Evolutionary conservation across 2,113 vertebrate genomes (phyloP).

Genomic region (Pongo pygmaeus): DNA sequence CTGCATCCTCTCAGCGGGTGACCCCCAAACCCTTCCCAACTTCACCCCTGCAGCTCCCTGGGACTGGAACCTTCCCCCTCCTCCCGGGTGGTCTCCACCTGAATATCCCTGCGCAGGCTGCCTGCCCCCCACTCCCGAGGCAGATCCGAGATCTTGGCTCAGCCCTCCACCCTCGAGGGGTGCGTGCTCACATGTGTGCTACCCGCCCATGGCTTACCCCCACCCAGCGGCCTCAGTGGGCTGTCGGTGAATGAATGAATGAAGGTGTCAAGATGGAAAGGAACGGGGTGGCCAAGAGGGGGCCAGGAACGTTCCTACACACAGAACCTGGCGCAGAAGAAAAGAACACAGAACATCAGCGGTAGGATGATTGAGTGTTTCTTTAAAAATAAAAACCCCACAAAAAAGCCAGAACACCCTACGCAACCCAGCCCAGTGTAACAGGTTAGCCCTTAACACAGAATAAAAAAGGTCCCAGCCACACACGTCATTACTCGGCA

Average conservation of each 20-base stretch:
- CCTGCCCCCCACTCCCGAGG: too few species aligned
- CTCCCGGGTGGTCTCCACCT: not conserved
- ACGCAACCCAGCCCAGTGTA: constrained; percentile 57
- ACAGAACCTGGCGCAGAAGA: fast-evolving
- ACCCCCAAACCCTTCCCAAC: not conserved
- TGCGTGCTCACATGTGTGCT: not conserved
- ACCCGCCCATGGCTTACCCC: not conserved
- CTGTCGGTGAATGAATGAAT: not conserved
- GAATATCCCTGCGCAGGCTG: not conserved
- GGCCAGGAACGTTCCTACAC: not conserved
- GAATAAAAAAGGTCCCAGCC: constrained; percentile 51
- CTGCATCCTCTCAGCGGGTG: too few species aligned
- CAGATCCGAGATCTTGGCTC: not conserved
- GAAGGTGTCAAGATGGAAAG: not conserved
- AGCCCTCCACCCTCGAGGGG: too few species aligned
- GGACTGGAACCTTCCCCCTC: not conserved
- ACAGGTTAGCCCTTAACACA: constrained; percentile 79
- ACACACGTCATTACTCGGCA: constrained; percentile 61
- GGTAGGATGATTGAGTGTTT: constrained; percentile 71
- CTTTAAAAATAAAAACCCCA: constrained; percentile 69
- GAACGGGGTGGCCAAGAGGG: fast-evolving
- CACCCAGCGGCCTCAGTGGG: fast-evolving
- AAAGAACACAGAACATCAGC: constrained; percentile 35
- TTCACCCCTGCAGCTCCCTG: not conserved
- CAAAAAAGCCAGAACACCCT: constrained; percentile 54